phyloP scores from a whole-genome alignment of 2,888 invertebrate genomes.

The Volucella inanis region DNA sequence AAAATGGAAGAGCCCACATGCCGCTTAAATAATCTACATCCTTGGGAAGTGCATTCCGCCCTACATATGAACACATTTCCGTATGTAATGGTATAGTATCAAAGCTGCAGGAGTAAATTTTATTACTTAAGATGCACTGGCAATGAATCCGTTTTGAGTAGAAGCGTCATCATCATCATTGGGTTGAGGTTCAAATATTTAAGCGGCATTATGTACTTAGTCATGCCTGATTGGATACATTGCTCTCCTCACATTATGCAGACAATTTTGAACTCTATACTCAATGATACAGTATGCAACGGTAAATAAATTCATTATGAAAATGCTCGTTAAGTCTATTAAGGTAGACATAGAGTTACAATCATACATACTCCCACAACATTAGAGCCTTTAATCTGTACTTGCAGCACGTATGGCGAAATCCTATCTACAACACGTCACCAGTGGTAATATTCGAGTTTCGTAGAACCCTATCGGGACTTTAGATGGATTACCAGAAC shows the following conservation, averaged over 20 bases:
- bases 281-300: constrained; percentile 8
- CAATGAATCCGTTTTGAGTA: constrained; percentile 29
- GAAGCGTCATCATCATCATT: constrained; percentile 29
- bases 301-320: constrained; percentile 73
- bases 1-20: neutral
- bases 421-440: constrained; percentile 44
- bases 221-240: constrained; percentile 49
- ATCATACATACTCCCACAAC: no score
- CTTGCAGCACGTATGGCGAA: constrained; percentile 62
- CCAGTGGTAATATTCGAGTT: constrained; percentile 52
- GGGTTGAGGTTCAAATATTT: constrained; percentile 57
- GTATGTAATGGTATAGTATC: neutral
- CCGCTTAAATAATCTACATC: constrained; percentile 53
- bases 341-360: constrained; percentile 25
- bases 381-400: constrained; percentile 65
- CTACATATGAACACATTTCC: neutral
- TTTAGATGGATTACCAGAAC: constrained; percentile 43
- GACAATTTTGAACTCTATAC: neutral
- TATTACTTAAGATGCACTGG: constrained; percentile 37
- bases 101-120: constrained; percentile 27
- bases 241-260: neutral
- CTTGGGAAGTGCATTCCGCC: constrained; percentile 35
- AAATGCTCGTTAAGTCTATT: constrained; percentile 72
- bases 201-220: constrained; percentile 62
- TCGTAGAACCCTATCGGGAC: constrained; percentile 45